These are phyloP conservation scores for Amblyraja radiata DNA, from an alignment of 2,797 vertebrate species.

Conservation along the genomic window DNA sequence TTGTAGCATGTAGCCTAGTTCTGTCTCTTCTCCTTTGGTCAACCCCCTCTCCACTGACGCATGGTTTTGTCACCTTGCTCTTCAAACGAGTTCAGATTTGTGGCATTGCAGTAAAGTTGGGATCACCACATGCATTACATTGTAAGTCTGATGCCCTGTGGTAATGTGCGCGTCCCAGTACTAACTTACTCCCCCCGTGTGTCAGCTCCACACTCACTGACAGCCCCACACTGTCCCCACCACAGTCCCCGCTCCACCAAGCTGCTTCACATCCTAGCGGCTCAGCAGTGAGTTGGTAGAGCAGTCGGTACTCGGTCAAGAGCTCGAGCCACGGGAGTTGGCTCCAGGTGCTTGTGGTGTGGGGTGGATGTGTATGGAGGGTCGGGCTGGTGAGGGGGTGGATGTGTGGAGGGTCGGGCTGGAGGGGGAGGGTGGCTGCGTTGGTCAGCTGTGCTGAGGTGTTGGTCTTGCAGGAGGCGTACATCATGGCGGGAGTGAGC, in stretches of 20 bases:
- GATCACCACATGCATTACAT: neutral
- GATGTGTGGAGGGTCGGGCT: neutral
- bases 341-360: neutral
- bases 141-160: neutral
- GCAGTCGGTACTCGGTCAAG: no score
- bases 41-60: neutral
- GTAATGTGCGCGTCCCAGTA: neutral
- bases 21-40: neutral
- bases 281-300: no score
- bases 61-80: neutral
- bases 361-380: neutral
- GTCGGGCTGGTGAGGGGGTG: no score
- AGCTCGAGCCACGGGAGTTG: no score
- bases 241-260: no score
- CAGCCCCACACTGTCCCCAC: no score
- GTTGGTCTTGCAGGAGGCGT: constrained; percentile 73
- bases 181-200: neutral
- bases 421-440: neutral
- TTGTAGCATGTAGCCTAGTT: neutral
- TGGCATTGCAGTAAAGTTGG: neutral
- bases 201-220: no score
- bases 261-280: no score
- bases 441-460: neutral
- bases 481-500: constrained; percentile 92
- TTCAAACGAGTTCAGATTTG: neutral